A percentile compares a stretch with the other conserved stretches of the same genome.
phyloP scores from a whole-genome alignment of 1,140 invertebrate species.

The Drosophila insularis region DNA sequence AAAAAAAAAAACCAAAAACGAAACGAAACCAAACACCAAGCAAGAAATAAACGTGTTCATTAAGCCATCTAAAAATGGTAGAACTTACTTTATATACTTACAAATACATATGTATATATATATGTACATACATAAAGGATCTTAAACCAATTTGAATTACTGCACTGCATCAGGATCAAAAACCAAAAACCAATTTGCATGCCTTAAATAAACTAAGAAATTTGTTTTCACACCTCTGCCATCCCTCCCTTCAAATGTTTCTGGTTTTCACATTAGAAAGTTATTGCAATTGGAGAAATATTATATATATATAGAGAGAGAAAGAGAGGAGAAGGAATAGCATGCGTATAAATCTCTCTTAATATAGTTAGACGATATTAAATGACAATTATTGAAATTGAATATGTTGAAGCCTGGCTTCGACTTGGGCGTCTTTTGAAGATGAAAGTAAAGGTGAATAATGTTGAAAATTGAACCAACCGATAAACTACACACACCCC shows the following conservation, averaged over 20 bases:
- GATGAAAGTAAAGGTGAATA: slow-evolving; percentile 32
- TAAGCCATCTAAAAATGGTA: background rate
- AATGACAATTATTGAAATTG: slow-evolving; percentile 40
- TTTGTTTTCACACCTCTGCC: background rate
- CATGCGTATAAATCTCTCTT: slow-evolving; percentile 24
- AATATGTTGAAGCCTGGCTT: slow-evolving; percentile 50
- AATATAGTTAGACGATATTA: slow-evolving; percentile 38
- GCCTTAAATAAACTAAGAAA: slow-evolving; percentile 1
- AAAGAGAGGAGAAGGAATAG: slow-evolving; percentile 16
- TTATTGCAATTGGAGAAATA: slow-evolving; percentile 1
- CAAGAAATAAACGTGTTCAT: background rate
- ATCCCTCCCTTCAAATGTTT: background rate
- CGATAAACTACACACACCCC: background rate
- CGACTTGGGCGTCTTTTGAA: slow-evolving; percentile 40
- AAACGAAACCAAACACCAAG: background rate
- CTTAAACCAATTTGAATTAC: background rate
- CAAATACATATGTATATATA: background rate
- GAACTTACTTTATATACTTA: slow-evolving; percentile 3
- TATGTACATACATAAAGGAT: background rate
- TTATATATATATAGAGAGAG: background rate
- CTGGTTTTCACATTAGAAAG: slow-evolving; percentile 1
- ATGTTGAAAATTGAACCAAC: slow-evolving; percentile 1
- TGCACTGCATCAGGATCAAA: background rate
- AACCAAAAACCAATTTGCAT: background rate
- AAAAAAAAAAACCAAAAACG: background rate